These are phyloP conservation scores for Muntiacus reevesi DNA, from an alignment of 2,113 vertebrate species.

Conservation along the genomic window DNA sequence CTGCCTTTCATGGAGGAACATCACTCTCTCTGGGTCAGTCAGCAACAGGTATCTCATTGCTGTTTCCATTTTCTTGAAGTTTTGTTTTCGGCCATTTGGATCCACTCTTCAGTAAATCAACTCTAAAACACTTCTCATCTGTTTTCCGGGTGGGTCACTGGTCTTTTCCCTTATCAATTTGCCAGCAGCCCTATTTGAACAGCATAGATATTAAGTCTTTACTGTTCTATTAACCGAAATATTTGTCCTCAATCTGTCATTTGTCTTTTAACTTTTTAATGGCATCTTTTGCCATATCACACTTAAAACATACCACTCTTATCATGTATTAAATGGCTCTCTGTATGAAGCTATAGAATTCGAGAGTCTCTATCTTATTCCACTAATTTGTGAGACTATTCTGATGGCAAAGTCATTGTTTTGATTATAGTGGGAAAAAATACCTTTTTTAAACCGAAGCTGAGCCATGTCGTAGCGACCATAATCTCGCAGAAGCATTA, in stretches of 20 bases:
- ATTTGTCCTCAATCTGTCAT: background rate
- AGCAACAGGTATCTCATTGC: background rate
- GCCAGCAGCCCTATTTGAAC: background rate
- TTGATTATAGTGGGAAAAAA: background rate
- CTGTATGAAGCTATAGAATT: background rate
- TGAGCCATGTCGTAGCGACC: slow-evolving; percentile 98
- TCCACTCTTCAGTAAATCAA: background rate
- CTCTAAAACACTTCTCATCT: background rate
- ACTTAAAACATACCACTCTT: background rate
- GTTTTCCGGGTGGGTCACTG: background rate
- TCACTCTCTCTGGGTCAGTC: background rate
- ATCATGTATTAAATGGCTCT: background rate
- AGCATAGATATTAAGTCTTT: background rate
- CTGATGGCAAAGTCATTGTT: background rate
- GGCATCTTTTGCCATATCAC: background rate
- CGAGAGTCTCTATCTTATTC: background rate
- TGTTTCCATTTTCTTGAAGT: background rate
- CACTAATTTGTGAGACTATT: background rate
- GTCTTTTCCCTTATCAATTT: background rate
- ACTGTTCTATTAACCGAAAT: background rate
- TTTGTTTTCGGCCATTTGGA: background rate
- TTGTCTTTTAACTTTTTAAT: background rate
- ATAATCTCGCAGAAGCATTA: slow-evolving; percentile 94
- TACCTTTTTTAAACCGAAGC: slow-evolving; percentile 98
- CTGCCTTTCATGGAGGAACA: background rate